Evolutionary conservation across 2,113 vertebrate genomes (phyloP).

Genomic region (Poeciliopsis turrubarensis): DNA sequence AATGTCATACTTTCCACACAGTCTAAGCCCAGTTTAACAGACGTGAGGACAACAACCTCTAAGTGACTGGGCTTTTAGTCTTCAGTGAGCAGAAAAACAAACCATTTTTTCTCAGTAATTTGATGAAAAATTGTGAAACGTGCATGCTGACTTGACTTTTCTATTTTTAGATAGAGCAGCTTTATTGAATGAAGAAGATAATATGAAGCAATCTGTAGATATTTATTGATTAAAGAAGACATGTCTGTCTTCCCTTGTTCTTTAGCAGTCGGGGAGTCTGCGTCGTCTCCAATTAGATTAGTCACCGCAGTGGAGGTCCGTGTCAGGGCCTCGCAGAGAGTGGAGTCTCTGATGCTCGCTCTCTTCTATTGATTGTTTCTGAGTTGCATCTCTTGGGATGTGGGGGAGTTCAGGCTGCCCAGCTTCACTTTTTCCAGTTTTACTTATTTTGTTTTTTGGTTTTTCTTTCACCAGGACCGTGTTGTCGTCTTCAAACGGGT

Average conservation of each 20-base stretch:
- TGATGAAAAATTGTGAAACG: not conserved
- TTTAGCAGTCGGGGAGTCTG: conserved; percentile 58
- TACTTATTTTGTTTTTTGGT: no score
- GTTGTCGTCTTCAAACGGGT: conserved; percentile 37
- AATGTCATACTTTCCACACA: conserved; percentile 34
- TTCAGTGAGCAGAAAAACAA: not conserved
- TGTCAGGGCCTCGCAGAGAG: conserved; percentile 52
- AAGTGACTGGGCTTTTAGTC: not conserved
- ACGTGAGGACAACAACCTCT: not conserved
- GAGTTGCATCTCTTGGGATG: conserved; percentile 37
- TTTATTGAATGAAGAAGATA: conserved; percentile 18
- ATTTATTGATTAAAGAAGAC: conserved; percentile 56
- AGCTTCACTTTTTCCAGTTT: conserved; percentile 4
- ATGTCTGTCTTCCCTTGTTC: conserved; percentile 51
- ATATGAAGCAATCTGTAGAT: conserved; percentile 34
- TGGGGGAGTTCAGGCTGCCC: conserved; percentile 30
- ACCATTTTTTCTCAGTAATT: not conserved
- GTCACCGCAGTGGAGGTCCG: conserved; percentile 44
- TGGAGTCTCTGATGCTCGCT: conserved; percentile 61
- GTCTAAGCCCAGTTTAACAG: conserved; percentile 8
- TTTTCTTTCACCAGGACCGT: conserved; percentile 21
- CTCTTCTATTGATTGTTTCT: conserved; percentile 67
- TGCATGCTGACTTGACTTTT: conserved; percentile 11
- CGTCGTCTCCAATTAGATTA: conserved; percentile 68
- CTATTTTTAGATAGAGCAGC: not conserved